phyloP scores from a whole-genome alignment of 2,113 vertebrate species.

The Forbesichthys agassizii region DNA sequence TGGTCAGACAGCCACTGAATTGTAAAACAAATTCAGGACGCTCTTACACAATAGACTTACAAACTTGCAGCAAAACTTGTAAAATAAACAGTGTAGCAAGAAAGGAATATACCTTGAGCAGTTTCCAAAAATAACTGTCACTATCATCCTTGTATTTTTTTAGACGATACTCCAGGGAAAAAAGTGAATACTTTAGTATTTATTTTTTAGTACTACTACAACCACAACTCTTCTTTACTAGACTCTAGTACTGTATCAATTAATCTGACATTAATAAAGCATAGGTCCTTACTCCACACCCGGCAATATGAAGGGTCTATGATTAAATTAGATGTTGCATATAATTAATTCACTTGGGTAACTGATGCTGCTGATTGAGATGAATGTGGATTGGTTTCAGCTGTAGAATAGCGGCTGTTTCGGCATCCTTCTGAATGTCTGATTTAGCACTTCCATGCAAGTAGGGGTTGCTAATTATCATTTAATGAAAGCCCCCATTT shows the following conservation, averaged over 20 bases:
- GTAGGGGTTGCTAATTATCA: constrained; percentile 39
- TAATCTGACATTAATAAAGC: constrained; percentile 29
- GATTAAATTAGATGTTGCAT: constrained; percentile 59
- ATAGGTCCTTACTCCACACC: constrained; percentile 7
- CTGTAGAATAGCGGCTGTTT: constrained; percentile 34
- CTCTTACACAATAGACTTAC: too few relatives aligned
- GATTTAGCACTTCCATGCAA: constrained; percentile 37
- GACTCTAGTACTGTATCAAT: constrained; percentile 12
- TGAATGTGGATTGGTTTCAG: constrained; percentile 51
- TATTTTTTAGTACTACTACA: constrained; percentile 1
- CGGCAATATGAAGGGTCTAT: constrained; percentile 30
- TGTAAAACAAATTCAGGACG: not conserved
- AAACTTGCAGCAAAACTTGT: not conserved
- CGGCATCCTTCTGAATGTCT: constrained; percentile 26
- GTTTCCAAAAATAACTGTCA: not conserved
- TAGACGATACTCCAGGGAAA: not conserved
- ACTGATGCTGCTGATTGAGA: constrained; percentile 54
- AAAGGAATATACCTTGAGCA: not conserved
- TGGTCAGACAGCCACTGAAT: not conserved
- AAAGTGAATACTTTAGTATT: not conserved
- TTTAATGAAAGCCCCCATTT: constrained; percentile 20
- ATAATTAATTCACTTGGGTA: constrained; percentile 59
- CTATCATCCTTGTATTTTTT: not conserved
- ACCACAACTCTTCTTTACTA: not conserved
- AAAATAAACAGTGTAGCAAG: not conserved